Base-by-base conservation (phyloP, 2,888 invertebrate species). In the Encarsia formosa region DNA sequence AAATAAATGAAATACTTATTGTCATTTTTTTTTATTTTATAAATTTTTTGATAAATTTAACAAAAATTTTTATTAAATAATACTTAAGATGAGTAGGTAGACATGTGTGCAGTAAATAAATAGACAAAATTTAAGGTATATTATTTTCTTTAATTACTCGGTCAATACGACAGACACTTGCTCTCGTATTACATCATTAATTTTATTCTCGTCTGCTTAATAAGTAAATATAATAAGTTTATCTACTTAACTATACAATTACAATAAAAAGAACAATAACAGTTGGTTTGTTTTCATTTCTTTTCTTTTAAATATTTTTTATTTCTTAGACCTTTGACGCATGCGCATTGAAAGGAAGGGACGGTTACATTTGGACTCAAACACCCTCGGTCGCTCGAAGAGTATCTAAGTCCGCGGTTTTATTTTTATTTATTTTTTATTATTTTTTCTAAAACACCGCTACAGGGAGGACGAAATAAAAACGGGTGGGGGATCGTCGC, bases 321-420 rank as follows among this genome's bases (percentile, higher is more conserved):
- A n/a, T 23, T 23, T 48, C 23, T 55, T 55, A 52, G 43, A 52
- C 51, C 49, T 49, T 55, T 49, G 48, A 49, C 38, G 41, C 35
- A 52, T 34, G 41, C 44, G 51, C 45, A 45, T 49, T 37, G 19
- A 52, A 56, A 56, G 56, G 52, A 46, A 49, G 49, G 56, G 52
- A 51, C 49, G 56, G 52, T 49, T 56, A 56, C 23, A 43, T 26
- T 52, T 52, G 49, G 46, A 56, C 49, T 52, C 52, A 39, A 46
- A 52, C 51, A 55, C 45, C 52, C 51, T 16, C 37, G 8, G 26
- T 8, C n/a, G n/a, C n/a, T n/a, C n/a, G n/a, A n/a, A n/a, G n/a
- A n/a, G n/a, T n/a, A n/a, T n/a, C n/a, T n/a, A n/a, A n/a, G n/a
- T n/a, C n/a, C n/a, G n/a, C n/a, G n/a, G n/a, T n/a, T n/a, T n/a